Evolutionary conservation across 2,888 invertebrate genomes (phyloP), one percentile per base, ranked within the genome.

Genomic region (Panopea generosa): DNA sequence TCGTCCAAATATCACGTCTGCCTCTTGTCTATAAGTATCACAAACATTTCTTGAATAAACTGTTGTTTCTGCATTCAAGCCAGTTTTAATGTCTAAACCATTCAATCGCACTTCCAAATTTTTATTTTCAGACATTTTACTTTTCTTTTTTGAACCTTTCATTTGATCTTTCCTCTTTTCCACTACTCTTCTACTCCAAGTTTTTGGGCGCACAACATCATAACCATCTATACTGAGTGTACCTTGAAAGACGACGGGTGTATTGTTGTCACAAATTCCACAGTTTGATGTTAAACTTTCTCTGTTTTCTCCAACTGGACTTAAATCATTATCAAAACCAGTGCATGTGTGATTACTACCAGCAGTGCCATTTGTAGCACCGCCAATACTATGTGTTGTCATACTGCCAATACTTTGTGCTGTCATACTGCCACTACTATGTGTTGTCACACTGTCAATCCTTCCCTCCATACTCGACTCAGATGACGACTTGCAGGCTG

Each of bases 11-110:
- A 76, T 53, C 2, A 76, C 22, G 60, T 76, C 76, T 62, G 61
- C 67, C 33, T 76, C 76, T 27, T 76, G 70, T 47, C 67, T 62
- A 22, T 76, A 76, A 18, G 59, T 53, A 52, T 71, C 60, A 66
- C 76, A 76, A 7, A 71, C 76, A 40, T 56, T 52, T 45, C 62
- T 50, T 22, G 66, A 63, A 57, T 76, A 71, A 43, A 52, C 71
- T 33, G 62, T 18, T 26, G 43, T 29, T 56, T 27, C 20, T 22
- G 20, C 1, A 22, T 27, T 26, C 7, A 56, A 26, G 16, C 33
- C 56, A 14, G 18, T 47, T 67, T 59, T 61, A 4, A 50, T 26
- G 24, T 57, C 67, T 22, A 73, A 33, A 50, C 73, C 73, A 73
- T 73, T 73, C 18, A 67, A 29, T 11, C 20, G 47, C 18, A 43